Percentiles rank a stretch among this genome's conserved stretches.
These are phyloP conservation scores for Pseudomugil gertrudae DNA, from an alignment of 2,797 vertebrate genomes.

Conservation along the genomic window DNA sequence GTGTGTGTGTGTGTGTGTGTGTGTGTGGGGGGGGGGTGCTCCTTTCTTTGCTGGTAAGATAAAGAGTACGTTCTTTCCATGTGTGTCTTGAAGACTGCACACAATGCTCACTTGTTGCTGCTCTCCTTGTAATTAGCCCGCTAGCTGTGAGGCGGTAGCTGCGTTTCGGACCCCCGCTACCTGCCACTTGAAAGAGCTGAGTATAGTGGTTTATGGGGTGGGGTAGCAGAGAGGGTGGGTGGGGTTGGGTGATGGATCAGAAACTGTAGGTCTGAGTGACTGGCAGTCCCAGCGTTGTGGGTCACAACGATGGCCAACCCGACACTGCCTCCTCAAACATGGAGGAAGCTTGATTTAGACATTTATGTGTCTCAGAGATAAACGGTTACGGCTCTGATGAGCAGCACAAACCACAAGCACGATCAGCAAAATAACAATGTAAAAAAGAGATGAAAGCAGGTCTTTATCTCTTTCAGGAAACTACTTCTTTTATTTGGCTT, in stretches of 20 bases:
- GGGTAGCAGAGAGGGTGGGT: background rate
- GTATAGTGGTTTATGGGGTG: slow-evolving; percentile 38
- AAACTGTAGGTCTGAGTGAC: slow-evolving; percentile 50
- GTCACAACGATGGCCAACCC: background rate
- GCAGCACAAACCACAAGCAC: background rate
- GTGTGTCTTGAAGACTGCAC: slow-evolving; percentile 69
- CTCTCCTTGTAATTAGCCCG: slow-evolving; percentile 77
- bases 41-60: slow-evolving; percentile 29
- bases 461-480: background rate
- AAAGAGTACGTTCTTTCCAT: slow-evolving; percentile 73
- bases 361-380: background rate
- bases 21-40: background rate
- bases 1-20: too few species aligned
- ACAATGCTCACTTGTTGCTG: slow-evolving; percentile 75
- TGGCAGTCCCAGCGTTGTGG: slow-evolving; percentile 26
- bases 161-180: slow-evolving; percentile 54
- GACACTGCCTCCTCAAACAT: background rate
- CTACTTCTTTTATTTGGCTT: background rate
- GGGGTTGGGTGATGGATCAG: slow-evolving; percentile 40
- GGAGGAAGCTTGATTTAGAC: background rate
- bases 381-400: background rate
- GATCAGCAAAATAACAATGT: background rate
- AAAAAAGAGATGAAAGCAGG: background rate
- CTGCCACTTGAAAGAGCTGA: slow-evolving; percentile 70
- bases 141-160: slow-evolving; percentile 56